Percentiles rank a stretch among this genome's conserved stretches.
These are phyloP conservation scores for Carollia perspicillata DNA, from an alignment of 2,113 vertebrate genomes.

Conservation along the genomic window DNA sequence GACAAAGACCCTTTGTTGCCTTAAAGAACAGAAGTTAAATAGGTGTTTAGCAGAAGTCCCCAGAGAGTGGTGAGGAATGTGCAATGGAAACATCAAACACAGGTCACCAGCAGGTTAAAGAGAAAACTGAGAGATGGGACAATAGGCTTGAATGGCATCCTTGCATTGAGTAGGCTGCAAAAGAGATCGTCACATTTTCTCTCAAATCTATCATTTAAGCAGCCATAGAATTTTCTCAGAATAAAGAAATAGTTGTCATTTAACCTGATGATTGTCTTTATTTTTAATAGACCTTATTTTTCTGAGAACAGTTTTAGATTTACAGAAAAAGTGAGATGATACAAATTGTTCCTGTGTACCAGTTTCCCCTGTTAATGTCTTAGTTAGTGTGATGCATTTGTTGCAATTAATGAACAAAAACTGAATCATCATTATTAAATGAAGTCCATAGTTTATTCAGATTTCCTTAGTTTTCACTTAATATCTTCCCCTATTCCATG, in stretches of 20 bases:
- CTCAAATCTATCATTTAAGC: background rate
- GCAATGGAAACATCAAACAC: background rate
- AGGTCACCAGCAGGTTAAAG: background rate
- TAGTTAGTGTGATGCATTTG: background rate
- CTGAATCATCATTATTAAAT: background rate
- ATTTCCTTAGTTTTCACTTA: background rate
- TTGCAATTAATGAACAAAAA: background rate
- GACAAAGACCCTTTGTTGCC: background rate
- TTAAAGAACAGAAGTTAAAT: slow-evolving; percentile 34
- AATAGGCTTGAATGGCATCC: background rate
- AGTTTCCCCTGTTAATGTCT: background rate
- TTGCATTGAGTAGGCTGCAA: background rate
- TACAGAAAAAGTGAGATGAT: background rate
- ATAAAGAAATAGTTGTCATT: background rate
- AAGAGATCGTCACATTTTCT: background rate
- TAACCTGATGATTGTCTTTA: background rate
- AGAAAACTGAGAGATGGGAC: background rate
- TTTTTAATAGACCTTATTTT: background rate
- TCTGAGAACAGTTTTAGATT: background rate
- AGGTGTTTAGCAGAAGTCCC: background rate
- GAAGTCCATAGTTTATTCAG: background rate
- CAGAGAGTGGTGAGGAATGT: background rate
- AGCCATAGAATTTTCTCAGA: background rate
- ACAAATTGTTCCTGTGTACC: background rate
- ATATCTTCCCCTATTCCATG: background rate